phyloP scores from a whole-genome alignment of 2,888 invertebrate genomes.

The Lepidochrysops patricia region DNA sequence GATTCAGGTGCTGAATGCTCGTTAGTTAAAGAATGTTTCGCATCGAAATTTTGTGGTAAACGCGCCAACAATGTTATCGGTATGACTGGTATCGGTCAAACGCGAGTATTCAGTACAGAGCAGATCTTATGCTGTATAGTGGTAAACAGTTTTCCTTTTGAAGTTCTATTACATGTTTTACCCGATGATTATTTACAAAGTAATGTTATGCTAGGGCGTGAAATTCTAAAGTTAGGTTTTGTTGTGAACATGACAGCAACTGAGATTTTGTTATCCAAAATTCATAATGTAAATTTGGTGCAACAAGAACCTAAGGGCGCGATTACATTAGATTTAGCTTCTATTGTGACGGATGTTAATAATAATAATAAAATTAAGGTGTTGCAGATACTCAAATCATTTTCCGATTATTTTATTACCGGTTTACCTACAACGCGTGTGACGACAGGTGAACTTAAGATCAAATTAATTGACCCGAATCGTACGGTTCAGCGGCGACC shows the following conservation, averaged over 20 bases:
- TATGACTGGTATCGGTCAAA: too few species aligned
- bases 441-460: slow-evolving; percentile 12
- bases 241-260: slow-evolving; percentile 12
- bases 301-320: background rate
- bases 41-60: too few species aligned
- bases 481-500: slow-evolving; percentile 5
- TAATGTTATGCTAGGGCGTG: slow-evolving; percentile 17
- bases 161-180: slow-evolving; percentile 21
- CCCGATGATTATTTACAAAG: slow-evolving; percentile 15
- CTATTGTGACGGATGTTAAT: background rate
- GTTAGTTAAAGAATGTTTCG: too few species aligned
- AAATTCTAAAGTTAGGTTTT: slow-evolving; percentile 16
- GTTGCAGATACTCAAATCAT: background rate
- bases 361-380: background rate
- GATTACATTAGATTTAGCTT: background rate
- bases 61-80: too few species aligned
- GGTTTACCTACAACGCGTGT: slow-evolving; percentile 10
- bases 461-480: slow-evolving; percentile 6
- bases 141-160: slow-evolving; percentile 11
- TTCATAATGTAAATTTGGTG: background rate
- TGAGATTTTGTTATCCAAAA: background rate
- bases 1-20: too few species aligned
- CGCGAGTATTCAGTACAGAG: too few species aligned
- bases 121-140: slow-evolving; percentile 11
- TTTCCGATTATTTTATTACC: slow-evolving; percentile 4